These are phyloP conservation scores for Chaenodraco wilsoni DNA, from an alignment of 2,797 vertebrate species.

Conservation along the genomic window DNA sequence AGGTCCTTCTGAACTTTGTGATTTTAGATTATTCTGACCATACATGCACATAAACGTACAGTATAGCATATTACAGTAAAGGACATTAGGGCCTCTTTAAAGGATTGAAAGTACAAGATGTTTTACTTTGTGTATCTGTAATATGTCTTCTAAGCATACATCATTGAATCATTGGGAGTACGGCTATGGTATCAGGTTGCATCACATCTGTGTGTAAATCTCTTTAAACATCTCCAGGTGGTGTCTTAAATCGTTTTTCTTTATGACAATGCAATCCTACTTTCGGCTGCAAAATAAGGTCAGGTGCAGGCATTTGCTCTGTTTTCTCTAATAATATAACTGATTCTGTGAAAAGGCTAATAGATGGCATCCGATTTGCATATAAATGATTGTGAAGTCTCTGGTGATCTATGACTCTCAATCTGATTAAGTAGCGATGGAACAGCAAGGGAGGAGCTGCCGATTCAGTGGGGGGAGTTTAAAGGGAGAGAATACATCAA, in stretches of 20 bases:
- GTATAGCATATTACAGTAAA: too few relatives aligned
- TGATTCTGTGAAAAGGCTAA: conserved; percentile 82
- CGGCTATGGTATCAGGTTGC: conserved; percentile 29
- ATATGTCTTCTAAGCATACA: conserved; percentile 45
- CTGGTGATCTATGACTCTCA: conserved; percentile 76
- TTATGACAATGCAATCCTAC: conserved; percentile 45
- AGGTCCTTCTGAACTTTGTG: too few relatives aligned
- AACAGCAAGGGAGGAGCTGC: conserved; percentile 52
- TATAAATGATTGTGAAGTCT: conserved; percentile 82
- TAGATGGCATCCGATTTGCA: conserved; percentile 85
- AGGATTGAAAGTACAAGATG: background rate
- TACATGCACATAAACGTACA: too few relatives aligned
- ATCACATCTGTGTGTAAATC: conserved; percentile 51
- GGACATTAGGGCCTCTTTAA: too few relatives aligned
- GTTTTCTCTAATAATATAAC: conserved; percentile 77
- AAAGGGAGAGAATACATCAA: conserved; percentile 6
- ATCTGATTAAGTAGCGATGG: conserved; percentile 65
- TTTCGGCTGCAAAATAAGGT: conserved; percentile 57
- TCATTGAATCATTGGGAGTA: conserved; percentile 35
- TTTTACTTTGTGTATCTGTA: conserved; percentile 1
- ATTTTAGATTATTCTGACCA: too few relatives aligned
- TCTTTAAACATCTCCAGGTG: conserved; percentile 63
- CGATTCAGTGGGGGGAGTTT: conserved; percentile 24
- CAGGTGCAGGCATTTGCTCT: conserved; percentile 68
- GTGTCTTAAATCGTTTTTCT: conserved; percentile 38